These are phyloP conservation scores for Podarcis muralis DNA, from an alignment of 2,113 vertebrate species.

Conservation along the genomic window DNA sequence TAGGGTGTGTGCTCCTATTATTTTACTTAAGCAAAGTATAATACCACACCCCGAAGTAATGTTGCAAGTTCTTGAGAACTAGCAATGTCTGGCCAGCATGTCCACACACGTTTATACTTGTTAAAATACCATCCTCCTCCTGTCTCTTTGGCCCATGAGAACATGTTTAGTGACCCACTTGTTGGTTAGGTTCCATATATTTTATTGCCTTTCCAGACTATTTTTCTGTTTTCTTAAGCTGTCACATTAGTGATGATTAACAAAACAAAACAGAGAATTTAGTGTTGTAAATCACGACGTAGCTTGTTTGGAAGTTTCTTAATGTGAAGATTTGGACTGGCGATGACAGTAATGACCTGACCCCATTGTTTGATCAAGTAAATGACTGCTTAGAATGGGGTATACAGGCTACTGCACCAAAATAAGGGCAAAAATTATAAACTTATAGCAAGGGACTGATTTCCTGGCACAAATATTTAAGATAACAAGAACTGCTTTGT, in stretches of 20 bases:
- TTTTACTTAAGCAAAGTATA: conserved; percentile 19
- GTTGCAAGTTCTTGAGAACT: conserved; percentile 60
- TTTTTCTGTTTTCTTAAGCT: neutral
- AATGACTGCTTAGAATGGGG: neutral
- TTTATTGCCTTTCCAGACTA: conserved; percentile 14
- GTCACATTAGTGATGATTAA: neutral
- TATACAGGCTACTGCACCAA: neutral
- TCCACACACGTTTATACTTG: conserved; percentile 44
- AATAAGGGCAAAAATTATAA: neutral
- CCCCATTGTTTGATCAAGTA: neutral
- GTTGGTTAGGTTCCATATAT: neutral
- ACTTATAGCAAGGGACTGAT: neutral
- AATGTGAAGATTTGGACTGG: neutral
- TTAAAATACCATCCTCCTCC: conserved; percentile 22
- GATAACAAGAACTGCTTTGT: neutral
- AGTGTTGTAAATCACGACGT: neutral
- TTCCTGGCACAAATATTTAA: neutral
- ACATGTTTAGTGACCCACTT: neutral
- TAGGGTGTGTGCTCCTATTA: conserved; percentile 51
- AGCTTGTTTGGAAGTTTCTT: neutral
- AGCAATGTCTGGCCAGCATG: conserved; percentile 41
- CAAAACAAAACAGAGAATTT: neutral
- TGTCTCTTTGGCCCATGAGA: conserved; percentile 23
- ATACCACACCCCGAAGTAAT: conserved; percentile 46
- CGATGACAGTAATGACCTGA: neutral